Conservation (phyloP, 64 coral and sea anemone genomes). For the Anthopleura sola region DNA sequence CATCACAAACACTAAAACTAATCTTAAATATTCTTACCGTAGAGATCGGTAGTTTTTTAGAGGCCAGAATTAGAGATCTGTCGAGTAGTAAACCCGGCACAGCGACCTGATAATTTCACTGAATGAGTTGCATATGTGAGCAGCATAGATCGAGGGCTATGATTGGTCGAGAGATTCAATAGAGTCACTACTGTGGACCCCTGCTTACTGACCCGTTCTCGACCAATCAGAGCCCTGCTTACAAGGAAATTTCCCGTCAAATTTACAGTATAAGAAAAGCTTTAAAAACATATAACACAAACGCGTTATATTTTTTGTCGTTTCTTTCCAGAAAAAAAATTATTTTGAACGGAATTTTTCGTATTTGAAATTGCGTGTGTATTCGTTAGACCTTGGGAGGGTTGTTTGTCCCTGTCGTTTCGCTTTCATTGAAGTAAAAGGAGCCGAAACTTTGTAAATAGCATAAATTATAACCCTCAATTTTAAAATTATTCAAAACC, state of each 20-base stretch:
- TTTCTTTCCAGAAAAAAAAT: neutral
- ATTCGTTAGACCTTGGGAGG: neutral
- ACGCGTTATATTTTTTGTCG: neutral
- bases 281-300: neutral
- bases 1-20: neutral
- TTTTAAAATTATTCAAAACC: neutral
- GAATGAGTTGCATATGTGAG: slow-evolving; percentile 34
- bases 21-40: neutral
- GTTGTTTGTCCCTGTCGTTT: neutral
- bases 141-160: neutral
- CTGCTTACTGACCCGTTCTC: slow-evolving; percentile 5
- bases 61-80: neutral
- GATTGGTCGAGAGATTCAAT: slow-evolving; percentile 5
- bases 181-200: slow-evolving; percentile 8
- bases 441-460: neutral
- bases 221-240: neutral
- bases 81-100: neutral
- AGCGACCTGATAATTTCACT: slow-evolving; percentile 10
- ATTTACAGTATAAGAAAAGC: neutral
- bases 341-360: neutral
- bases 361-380: neutral
- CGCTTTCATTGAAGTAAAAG: neutral
- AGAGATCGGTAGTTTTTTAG: slow-evolving; percentile 1
- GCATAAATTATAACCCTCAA: neutral
- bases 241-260: neutral